These are phyloP conservation scores for Dynastes hyllus DNA, from an alignment of 2,888 invertebrate species.

Conservation along the genomic window DNA sequence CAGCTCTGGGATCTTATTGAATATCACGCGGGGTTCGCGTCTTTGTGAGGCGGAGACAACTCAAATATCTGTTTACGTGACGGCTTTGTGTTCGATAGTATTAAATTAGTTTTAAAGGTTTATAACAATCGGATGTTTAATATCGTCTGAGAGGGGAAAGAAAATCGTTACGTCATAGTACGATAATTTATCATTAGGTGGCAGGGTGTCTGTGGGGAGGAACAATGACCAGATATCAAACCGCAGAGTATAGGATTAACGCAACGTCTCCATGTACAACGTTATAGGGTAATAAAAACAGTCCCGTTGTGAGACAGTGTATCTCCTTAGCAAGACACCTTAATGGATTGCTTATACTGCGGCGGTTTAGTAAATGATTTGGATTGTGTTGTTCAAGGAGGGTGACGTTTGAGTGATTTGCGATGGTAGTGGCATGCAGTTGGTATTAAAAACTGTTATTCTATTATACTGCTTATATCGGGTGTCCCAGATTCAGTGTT, in stretches of 20 bases:
- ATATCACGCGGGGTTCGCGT: slow-evolving; percentile 51
- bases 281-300: not conserved
- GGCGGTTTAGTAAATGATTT: too few species aligned
- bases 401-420: too few species aligned
- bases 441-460: too few species aligned
- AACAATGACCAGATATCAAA: slow-evolving; percentile 25
- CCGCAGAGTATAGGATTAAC: slow-evolving; percentile 4
- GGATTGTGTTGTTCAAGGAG: too few species aligned
- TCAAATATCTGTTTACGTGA: slow-evolving; percentile 55
- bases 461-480: too few species aligned
- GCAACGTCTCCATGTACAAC: slow-evolving; percentile 4
- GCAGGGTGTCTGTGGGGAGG: not conserved
- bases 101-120: slow-evolving; percentile 56
- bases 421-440: too few species aligned
- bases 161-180: slow-evolving; percentile 48
- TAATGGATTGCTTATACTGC: slow-evolving; percentile 25
- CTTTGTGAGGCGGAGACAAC: slow-evolving; percentile 47
- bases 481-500: too few species aligned
- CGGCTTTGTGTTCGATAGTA: slow-evolving; percentile 51
- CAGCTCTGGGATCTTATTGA: slow-evolving; percentile 52
- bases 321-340: slow-evolving; percentile 5
- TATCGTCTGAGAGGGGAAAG: slow-evolving; percentile 20
- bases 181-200: slow-evolving; percentile 51
- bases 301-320: slow-evolving; percentile 8
- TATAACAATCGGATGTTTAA: slow-evolving; percentile 42